Conservation (phyloP, 2,888 invertebrate genomes). For the Meandrusa payeni region DNA sequence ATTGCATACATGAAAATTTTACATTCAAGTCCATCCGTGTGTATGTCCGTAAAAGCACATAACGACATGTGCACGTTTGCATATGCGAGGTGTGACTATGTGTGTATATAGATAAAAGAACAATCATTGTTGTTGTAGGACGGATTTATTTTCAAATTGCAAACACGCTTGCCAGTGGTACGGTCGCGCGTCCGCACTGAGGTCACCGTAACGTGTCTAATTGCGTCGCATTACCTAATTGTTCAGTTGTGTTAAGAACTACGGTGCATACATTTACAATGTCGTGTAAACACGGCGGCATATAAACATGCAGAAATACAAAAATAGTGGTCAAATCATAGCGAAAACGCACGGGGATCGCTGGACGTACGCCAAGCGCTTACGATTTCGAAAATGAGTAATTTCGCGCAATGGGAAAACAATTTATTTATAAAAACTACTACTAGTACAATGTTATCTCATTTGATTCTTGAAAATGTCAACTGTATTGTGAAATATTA, state of each 20-base stretch:
- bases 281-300: constrained; percentile 42
- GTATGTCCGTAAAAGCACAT: too few species aligned
- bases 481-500: too few species aligned
- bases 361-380: constrained; percentile 54
- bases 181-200: constrained; percentile 1
- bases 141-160: background rate
- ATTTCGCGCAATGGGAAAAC: constrained; percentile 27
- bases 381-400: constrained; percentile 44
- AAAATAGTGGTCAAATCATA: constrained; percentile 61
- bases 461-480: too few species aligned
- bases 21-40: too few species aligned
- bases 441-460: too few species aligned
- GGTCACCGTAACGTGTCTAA: constrained; percentile 17
- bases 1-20: too few species aligned
- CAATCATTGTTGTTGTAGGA: background rate
- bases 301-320: constrained; percentile 54
- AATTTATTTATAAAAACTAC: constrained; percentile 25
- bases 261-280: constrained; percentile 11
- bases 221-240: constrained; percentile 19
- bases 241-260: constrained; percentile 8
- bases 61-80: too few species aligned
- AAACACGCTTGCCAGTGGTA: constrained; percentile 2
- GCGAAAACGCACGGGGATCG: constrained; percentile 47
- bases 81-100: too few species aligned
- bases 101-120: too few species aligned